Evolutionary conservation across 2,113 vertebrate genomes (phyloP), one percentile per base, ranked within the genome.

Genomic region (Phalacrocorax aristotelis): DNA sequence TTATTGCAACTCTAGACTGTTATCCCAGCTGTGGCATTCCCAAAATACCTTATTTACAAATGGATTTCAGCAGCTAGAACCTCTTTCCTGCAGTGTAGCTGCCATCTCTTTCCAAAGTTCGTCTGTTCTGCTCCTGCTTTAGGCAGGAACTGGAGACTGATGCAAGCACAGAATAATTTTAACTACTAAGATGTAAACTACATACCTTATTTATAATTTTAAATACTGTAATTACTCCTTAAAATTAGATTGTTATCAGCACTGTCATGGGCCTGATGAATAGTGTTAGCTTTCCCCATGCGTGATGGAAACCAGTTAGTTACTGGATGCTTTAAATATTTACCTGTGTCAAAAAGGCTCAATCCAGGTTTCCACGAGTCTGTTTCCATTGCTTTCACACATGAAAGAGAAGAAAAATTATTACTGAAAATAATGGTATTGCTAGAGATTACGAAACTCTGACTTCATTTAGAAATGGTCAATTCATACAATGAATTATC

Each of bases 331-430:
- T 92, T 89, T 70, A 68, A 61, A 76, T 89, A 87, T 95, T 98
- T 98, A 99, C 99, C 99, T 98, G 98, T 96, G 80, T 99, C 98
- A 84, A 98, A 99, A 82, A 98, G 89, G 92, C 97, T 98, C 20
- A 90, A 69, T 89, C 98, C 98, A 58, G 98, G 94, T 95, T 98
- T 99, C 99, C 98, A 98, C 15, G 83, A 60, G 13, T 98, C 98
- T 79, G 91, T 96, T 42, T 98, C 97, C 91, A 98, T 98, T 97
- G 98, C 98, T 99, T 98, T 97, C 91, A 77, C 78, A 95, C 69
- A 98, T 85, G 97, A 93, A 98, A 97, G 86, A 95, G 95, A 95
- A 69, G 66, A 75, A 95, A 66, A 91, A 32, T 34, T 64, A n/a
- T 97, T 95, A 95, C 26, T 96, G 70, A 66, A 89, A 87, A 62